These are phyloP conservation scores for Nycteola revayana DNA, from an alignment of 2,888 invertebrate species.

Conservation along the genomic window DNA sequence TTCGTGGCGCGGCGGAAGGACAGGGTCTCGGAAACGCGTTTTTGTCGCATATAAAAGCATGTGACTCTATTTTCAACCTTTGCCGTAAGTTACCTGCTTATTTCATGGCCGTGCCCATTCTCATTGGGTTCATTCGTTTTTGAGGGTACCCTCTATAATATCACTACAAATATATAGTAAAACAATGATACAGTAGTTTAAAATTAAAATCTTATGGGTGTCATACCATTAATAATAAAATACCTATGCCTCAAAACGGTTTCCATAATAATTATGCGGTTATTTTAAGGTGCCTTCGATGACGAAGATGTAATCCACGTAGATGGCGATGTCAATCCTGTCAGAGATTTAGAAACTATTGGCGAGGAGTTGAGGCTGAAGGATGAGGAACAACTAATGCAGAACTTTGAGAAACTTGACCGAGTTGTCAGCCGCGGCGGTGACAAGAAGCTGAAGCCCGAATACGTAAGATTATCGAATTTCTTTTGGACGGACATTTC, in stretches of 20 bases:
- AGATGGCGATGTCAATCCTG: constrained; percentile 98
- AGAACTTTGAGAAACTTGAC: constrained; percentile 93
- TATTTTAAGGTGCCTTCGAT: constrained; percentile 94
- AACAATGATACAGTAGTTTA: no score
- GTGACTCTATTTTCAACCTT: constrained; percentile 98
- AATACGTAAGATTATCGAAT: constrained; percentile 96
- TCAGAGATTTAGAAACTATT: constrained; percentile 98
- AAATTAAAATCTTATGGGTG: no score
- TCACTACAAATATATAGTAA: no score
- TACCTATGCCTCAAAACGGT: no score
- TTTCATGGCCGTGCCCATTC: no score
- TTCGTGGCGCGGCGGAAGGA: constrained; percentile 98
- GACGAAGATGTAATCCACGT: constrained; percentile 99
- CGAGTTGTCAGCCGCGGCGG: constrained; percentile 90
- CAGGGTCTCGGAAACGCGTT: constrained; percentile 99
- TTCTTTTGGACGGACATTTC: no score
- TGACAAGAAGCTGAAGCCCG: constrained; percentile 97
- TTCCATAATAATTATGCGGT: no score
- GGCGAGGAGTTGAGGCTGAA: constrained; percentile 97
- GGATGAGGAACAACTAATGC: constrained; percentile 93
- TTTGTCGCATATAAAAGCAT: constrained; percentile 98
- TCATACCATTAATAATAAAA: no score
- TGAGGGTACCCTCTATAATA: no score
- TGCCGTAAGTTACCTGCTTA: constrained; percentile 91
- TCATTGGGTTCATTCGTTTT: no score